Conservation (phyloP, 2,888 invertebrate species). For the Automeris io region DNA sequence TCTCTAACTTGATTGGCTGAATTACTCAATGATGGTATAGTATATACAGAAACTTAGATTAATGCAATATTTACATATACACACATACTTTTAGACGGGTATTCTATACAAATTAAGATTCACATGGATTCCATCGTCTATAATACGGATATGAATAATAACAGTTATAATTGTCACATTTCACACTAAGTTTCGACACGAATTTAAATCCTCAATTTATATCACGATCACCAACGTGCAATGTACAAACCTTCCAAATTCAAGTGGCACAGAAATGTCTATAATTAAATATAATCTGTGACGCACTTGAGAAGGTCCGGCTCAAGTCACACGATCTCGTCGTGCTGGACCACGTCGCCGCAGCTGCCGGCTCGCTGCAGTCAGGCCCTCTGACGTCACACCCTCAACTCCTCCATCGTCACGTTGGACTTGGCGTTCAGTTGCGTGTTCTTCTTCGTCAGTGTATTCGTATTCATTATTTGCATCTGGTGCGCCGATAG, state of each 20-base stretch:
- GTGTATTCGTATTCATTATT: constrained; percentile 85
- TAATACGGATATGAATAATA: constrained; percentile 9
- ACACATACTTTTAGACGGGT: constrained; percentile 3
- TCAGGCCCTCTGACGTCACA: constrained; percentile 84
- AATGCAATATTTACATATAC: constrained; percentile 6
- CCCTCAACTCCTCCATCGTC: constrained; percentile 88
- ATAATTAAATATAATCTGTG: constrained; percentile 57
- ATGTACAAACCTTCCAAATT: constrained; percentile 24
- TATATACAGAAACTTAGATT: not conserved
- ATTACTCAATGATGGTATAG: not conserved
- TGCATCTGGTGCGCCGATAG: constrained; percentile 86
- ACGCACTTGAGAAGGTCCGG: constrained; percentile 73
- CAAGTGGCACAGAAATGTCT: constrained; percentile 25
- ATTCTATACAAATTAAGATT: constrained; percentile 5
- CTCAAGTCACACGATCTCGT: constrained; percentile 74
- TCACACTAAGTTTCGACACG: constrained; percentile 2
- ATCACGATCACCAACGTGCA: constrained; percentile 1
- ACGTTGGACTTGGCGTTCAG: constrained; percentile 78
- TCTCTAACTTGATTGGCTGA: not conserved
- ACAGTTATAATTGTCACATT: not conserved
- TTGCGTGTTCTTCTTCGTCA: constrained; percentile 86
- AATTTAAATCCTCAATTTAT: too few relatives aligned
- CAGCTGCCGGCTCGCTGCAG: constrained; percentile 75
- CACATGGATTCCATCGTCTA: not conserved
- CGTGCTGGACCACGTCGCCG: constrained; percentile 68